Percentiles rank a stretch among this genome's conserved stretches.
Evolutionary conservation across 92 coral and sea anemone genomes (phyloP).

Genomic region (Bergia puertoricense): DNA sequence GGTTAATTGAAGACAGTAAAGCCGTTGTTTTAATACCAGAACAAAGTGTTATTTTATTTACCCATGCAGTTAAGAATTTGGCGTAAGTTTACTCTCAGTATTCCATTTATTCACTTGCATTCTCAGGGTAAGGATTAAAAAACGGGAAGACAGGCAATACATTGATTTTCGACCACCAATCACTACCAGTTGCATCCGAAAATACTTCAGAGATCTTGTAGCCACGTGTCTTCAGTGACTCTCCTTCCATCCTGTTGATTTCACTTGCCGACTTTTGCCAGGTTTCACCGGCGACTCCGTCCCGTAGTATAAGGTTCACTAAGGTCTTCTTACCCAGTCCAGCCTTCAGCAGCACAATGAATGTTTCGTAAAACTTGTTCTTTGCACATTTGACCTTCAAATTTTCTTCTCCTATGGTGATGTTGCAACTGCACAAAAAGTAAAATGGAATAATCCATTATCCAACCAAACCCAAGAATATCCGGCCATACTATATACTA

Average conservation of each 20-base stretch:
- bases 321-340: neutral
- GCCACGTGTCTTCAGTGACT: neutral
- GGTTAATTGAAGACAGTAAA: no score
- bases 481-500: no score
- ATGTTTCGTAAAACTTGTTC: neutral
- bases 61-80: no score
- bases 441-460: no score
- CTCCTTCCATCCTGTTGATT: neutral
- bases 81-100: neutral
- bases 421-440: neutral
- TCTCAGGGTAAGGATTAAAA: neutral
- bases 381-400: neutral
- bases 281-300: neutral
- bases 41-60: no score
- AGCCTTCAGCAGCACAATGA: neutral
- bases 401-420: neutral
- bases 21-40: no score
- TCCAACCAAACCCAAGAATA: neutral
- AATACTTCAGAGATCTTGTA: neutral
- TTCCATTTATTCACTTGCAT: no score
- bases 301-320: neutral
- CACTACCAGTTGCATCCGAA: neutral
- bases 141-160: neutral
- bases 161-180: neutral
- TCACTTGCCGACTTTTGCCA: neutral